These are phyloP conservation scores for Bujurquina vittata DNA, from an alignment of 2,113 vertebrate genomes.

Conservation along the genomic window DNA sequence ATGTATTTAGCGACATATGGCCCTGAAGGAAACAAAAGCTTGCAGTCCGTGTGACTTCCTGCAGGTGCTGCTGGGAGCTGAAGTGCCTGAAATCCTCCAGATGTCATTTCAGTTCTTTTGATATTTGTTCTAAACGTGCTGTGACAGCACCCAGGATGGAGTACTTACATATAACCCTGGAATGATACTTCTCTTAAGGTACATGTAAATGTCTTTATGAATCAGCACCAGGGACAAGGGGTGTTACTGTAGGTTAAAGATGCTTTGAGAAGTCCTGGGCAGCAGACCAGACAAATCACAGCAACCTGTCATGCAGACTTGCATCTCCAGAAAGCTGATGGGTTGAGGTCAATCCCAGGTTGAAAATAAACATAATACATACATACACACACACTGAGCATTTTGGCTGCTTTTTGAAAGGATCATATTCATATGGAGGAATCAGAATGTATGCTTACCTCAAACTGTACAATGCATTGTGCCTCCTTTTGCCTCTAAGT, in stretches of 20 bases:
- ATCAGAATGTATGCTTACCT: too few relatives aligned
- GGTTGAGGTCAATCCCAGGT: background rate
- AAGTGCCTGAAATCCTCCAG: conserved; percentile 28
- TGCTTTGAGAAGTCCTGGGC: background rate
- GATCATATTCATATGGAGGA: too few relatives aligned
- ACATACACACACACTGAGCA: rapidly evolving
- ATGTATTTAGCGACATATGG: conserved; percentile 16
- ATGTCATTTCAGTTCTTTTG: conserved; percentile 5
- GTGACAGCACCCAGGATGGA: background rate
- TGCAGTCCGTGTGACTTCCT: conserved; percentile 27
- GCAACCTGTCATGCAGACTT: background rate
- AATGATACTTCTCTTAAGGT: background rate
- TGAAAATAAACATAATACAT: background rate
- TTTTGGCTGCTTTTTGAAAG: too few relatives aligned
- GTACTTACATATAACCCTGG: background rate
- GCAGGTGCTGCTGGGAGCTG: conserved; percentile 38
- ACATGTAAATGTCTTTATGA: background rate
- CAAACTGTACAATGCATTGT: too few relatives aligned
- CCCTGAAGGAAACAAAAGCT: conserved; percentile 45
- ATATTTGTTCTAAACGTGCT: conserved; percentile 15
- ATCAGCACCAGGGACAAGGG: background rate
- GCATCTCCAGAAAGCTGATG: background rate
- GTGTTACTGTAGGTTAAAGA: background rate
- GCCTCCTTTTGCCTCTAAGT: too few relatives aligned
- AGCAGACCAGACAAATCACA: background rate